Conservation (phyloP, 1,140 invertebrate genomes). For the Dufourea novaeangliae region DNA sequence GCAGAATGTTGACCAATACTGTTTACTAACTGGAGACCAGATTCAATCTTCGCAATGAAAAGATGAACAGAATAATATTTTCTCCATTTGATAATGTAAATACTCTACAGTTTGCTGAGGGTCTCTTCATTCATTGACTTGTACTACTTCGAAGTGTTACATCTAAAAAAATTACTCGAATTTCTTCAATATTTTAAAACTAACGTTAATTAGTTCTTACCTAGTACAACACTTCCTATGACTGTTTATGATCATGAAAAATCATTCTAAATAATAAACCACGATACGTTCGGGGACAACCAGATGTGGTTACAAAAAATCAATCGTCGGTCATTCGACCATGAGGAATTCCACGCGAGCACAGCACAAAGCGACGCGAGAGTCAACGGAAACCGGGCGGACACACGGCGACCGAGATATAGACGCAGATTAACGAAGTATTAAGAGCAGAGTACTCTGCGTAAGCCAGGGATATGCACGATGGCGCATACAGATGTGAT, state of each 20-base stretch:
- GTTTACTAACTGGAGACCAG: too few relatives aligned
- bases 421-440: slow-evolving; percentile 75
- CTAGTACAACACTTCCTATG: too few relatives aligned
- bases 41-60: too few relatives aligned
- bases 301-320: not conserved
- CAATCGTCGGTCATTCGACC: slow-evolving; percentile 14
- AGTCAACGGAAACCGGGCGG: not conserved
- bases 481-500: slow-evolving; percentile 78
- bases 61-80: too few relatives aligned
- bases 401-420: slow-evolving; percentile 55
- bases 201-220: too few relatives aligned
- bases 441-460: slow-evolving; percentile 76
- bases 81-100: too few relatives aligned
- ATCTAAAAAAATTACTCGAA: not conserved
- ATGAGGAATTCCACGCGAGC: slow-evolving; percentile 1
- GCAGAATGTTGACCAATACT: not conserved
- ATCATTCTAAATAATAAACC: not conserved
- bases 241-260: too few relatives aligned
- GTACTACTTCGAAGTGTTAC: too few relatives aligned
- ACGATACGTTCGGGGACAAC: not conserved
- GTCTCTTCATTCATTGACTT: too few relatives aligned
- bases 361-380: slow-evolving; percentile 13
- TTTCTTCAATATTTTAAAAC: too few relatives aligned
- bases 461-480: slow-evolving; percentile 76
- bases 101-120: too few relatives aligned